These are phyloP conservation scores for Epiblema foenella DNA, from an alignment of 2,888 invertebrate genomes.

Conservation along the genomic window DNA sequence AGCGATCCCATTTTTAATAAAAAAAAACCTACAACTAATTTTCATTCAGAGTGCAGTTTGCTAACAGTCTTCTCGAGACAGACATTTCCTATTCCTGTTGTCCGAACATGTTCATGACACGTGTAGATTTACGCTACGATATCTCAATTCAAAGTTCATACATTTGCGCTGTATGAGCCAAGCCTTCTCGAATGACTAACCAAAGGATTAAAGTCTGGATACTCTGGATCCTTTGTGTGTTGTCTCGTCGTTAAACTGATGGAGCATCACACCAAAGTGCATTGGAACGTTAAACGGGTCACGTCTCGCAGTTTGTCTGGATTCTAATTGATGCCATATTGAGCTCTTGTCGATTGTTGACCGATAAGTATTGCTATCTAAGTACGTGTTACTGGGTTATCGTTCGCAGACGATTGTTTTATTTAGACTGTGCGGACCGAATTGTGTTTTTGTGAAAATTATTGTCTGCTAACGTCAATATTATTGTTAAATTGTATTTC, in stretches of 20 bases:
- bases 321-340: slow-evolving; percentile 5
- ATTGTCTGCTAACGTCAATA: neutral
- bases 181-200: slow-evolving; percentile 7
- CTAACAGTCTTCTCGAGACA: neutral
- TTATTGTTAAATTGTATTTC: too few species aligned
- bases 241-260: slow-evolving; percentile 15
- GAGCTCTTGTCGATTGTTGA: neutral
- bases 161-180: neutral
- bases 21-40: too few species aligned
- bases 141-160: neutral
- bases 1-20: too few species aligned
- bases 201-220: neutral
- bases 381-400: slow-evolving; percentile 24
- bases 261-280: slow-evolving; percentile 15
- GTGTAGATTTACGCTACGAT: neutral
- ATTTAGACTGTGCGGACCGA: slow-evolving; percentile 1
- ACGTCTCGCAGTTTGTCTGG: slow-evolving; percentile 5
- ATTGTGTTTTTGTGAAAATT: neutral
- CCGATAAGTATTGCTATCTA: neutral
- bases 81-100: neutral
- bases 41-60: neutral
- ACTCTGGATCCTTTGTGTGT: slow-evolving; percentile 13
- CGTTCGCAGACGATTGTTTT: neutral
- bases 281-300: slow-evolving; percentile 15
- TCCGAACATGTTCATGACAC: neutral